These are phyloP conservation scores for Crotalus horridus DNA, from an alignment of 2,113 vertebrate species.

Conservation along the genomic window DNA sequence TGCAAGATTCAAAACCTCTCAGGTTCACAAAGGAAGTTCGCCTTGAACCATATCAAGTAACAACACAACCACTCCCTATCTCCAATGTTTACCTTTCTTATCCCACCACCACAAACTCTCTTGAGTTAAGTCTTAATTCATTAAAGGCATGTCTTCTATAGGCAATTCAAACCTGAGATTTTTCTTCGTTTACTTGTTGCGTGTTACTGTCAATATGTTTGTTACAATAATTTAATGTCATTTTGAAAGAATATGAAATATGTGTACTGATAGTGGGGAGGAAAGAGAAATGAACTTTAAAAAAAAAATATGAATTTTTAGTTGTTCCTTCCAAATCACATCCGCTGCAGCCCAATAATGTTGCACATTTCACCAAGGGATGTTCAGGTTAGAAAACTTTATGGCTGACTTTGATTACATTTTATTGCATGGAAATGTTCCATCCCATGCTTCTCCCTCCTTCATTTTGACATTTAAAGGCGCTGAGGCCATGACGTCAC, in stretches of 20 bases:
- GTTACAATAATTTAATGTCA: not conserved
- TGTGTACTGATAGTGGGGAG: not conserved
- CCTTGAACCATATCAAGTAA: constrained; percentile 27
- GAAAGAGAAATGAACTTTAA: not conserved
- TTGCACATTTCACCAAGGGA: constrained; percentile 6
- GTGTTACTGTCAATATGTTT: not conserved
- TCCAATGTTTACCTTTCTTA: not conserved
- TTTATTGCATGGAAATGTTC: accelerated
- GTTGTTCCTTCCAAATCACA: not conserved
- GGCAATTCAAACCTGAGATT: not conserved
- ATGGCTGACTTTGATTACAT: not conserved
- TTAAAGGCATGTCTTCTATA: not conserved
- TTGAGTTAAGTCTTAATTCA: not conserved
- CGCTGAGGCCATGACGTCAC: constrained; percentile 54
- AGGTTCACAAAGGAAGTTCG: constrained; percentile 19
- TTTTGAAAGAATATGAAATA: not conserved
- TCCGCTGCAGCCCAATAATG: not conserved
- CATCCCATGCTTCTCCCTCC: not conserved
- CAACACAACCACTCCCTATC: not conserved
- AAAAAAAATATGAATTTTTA: not conserved
- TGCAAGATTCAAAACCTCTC: constrained; percentile 33
- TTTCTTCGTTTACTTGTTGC: not conserved
- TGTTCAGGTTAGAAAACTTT: not conserved
- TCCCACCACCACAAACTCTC: not conserved
- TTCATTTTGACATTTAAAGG: constrained; percentile 33